Evolutionary conservation across 2,888 invertebrate genomes (phyloP), one percentile per base, ranked within the genome.

Genomic region (Dasypogon diadema): DNA sequence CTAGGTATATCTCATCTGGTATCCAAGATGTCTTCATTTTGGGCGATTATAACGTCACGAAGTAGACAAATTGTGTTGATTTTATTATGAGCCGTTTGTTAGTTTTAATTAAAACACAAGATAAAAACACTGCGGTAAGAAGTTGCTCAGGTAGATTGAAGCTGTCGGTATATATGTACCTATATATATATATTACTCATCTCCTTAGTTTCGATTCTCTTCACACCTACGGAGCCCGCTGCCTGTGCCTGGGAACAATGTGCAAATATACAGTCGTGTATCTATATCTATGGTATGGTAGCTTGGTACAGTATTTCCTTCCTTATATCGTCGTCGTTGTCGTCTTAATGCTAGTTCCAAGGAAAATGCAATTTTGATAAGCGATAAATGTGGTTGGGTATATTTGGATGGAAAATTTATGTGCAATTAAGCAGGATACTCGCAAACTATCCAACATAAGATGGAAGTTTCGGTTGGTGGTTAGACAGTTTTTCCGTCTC

Each of bases 51-150:
- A 56, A 24, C 56, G 30, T 56, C 56, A 56, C 56, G 56, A 56
- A 56, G 56, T 56, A 24, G 56, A 56, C 56, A 56, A 56, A 56
- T 56, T 56, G 56, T 56, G 56, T 56, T 56, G 56, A 56, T 56
- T 56, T 56, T 56, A 22, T 56, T 56, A 56, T 56, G 30, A 56
- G 56, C 26, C 30, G 24, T 56, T 56, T 56, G 56, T 56, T 56
- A 24, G 24, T 1, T 56, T 26, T 56, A 56, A 56, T 56, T 42
- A 26, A 56, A 56, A 56, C 26, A 56, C 30, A 12, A 12, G 55
- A 21, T 18, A 55, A 30, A 30, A 30, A 30, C 4, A 30, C 30
- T n/a, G 30, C 8, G 30, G 30, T 30, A 5, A 8, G 30, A 30
- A 30, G 30, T 30, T 30, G 8, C 30, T 8, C 8, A 30, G 30